Evolutionary conservation across 2,797 vertebrate species (phyloP), one percentile per base, ranked within the genome.

Genomic region (Mormyrus hasselquistii): DNA sequence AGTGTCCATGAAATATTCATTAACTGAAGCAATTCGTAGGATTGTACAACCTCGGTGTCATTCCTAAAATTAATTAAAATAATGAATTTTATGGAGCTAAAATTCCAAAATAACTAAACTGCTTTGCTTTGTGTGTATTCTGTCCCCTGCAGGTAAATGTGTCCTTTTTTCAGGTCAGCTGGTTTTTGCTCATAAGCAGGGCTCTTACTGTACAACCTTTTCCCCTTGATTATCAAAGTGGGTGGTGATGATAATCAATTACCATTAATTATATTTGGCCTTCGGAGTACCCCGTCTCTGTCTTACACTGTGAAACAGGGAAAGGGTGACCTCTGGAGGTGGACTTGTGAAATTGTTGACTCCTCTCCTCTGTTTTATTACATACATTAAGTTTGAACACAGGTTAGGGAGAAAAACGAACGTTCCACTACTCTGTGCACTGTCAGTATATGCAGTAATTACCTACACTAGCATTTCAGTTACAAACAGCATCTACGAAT

Each of bases 281-380:
- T 87, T 53, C 9, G 55, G 53, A 89, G 25, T n/a, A 16, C 4
- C 14, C 8, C 10, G 29, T 73, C 10, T 25, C 49, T 29, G 38
- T 29, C 2, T 8, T 22, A 5, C 10, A 22, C 19, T 12, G 62
- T 53, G 49, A 89, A 76, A 55, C 49, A 16, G 59, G 29, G 62
- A 76, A 87, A 89, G 49, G 62, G 84, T 76, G 83, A 87, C 84
- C 88, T 44, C 88, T 89, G 49, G 49, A 87, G 88, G 88, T 53
- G 4, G 65, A 38, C 34, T 41, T 44, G 76, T 65, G 44, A 25
- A 89, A 62, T n/a, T 34, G 14, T 44, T 49, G 10, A 84, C 52
- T 86, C 85, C 22, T 14, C 22, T 53, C 19, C 5, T 34, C 55
- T 49, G n/a, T 44, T 62, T 44, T 87, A 62, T 44, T 44, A 29